Evolutionary conservation across 1,140 invertebrate species (phyloP).

Genomic region (Oedothorax gibbosus): DNA sequence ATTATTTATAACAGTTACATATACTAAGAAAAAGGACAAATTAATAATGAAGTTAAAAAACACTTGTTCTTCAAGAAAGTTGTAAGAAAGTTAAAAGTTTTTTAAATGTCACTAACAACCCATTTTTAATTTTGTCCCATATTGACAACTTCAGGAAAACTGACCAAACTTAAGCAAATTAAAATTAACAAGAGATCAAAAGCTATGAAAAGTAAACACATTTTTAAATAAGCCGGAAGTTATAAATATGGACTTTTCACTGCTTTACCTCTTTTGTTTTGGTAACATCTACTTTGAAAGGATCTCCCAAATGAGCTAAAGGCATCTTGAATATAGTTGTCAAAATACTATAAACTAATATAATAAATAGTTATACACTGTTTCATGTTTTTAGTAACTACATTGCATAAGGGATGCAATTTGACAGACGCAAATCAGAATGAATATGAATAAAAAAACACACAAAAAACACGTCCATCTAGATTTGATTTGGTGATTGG

Average conservation of each 20-base stretch:
- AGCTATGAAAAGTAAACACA: neutral
- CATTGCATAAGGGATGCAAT: too few relatives aligned
- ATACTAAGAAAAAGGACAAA: too few relatives aligned
- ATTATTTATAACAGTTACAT: too few relatives aligned
- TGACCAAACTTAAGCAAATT: neutral
- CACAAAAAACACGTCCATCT: neutral
- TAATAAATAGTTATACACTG: neutral
- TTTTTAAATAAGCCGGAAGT: constrained; percentile 33
- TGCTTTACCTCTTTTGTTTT: constrained; percentile 5
- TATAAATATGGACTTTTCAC: neutral
- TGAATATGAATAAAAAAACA: neutral
- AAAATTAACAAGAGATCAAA: neutral
- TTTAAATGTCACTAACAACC: too few relatives aligned
- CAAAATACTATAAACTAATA: constrained; percentile 6
- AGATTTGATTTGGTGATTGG: too few relatives aligned
- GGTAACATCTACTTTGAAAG: constrained; percentile 9
- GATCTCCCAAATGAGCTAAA: constrained; percentile 18
- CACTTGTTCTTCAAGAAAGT: too few relatives aligned
- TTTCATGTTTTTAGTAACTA: too few relatives aligned
- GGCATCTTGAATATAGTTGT: constrained; percentile 22
- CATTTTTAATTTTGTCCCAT: too few relatives aligned
- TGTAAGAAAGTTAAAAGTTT: too few relatives aligned
- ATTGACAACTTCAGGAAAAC: neutral
- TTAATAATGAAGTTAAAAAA: too few relatives aligned
- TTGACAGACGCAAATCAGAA: too few relatives aligned